phyloP scores from a whole-genome alignment of 2,113 vertebrate species.

The Leptocoma aspasia region DNA sequence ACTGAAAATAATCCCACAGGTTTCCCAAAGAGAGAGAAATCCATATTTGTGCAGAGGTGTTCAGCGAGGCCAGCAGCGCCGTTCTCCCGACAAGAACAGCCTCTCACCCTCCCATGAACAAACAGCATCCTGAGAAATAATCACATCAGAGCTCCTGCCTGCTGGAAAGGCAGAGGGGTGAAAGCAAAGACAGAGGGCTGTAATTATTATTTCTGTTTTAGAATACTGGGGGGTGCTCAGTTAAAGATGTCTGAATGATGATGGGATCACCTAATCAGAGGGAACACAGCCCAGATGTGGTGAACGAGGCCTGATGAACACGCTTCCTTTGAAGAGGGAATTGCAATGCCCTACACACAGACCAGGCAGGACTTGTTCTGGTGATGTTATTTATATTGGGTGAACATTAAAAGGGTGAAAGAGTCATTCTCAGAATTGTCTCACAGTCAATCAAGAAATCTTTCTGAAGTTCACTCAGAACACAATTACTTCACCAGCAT shows the following conservation, averaged over 20 bases:
- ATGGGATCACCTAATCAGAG: neutral
- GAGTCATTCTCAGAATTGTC: neutral
- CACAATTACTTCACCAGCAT: neutral
- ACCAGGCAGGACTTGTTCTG: neutral
- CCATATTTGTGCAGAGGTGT: neutral
- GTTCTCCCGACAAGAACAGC: accelerated
- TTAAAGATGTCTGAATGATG: neutral
- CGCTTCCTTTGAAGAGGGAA: neutral
- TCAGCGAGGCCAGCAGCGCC: accelerated
- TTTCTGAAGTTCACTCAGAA: neutral
- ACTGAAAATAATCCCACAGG: neutral
- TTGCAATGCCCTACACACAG: neutral
- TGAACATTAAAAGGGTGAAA: neutral
- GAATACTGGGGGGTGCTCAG: neutral
- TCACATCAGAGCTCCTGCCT: neutral
- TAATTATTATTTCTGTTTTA: neutral
- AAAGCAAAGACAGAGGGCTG: neutral
- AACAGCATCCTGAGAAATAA: neutral
- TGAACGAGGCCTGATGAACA: neutral
- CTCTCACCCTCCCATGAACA: neutral
- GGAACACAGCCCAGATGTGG: neutral
- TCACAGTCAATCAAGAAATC: neutral
- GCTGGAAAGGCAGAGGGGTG: neutral
- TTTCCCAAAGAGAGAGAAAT: neutral
- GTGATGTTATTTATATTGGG: neutral